Conservation (phyloP, 2,888 invertebrate genomes). For the Perizoma affinitatum region DNA sequence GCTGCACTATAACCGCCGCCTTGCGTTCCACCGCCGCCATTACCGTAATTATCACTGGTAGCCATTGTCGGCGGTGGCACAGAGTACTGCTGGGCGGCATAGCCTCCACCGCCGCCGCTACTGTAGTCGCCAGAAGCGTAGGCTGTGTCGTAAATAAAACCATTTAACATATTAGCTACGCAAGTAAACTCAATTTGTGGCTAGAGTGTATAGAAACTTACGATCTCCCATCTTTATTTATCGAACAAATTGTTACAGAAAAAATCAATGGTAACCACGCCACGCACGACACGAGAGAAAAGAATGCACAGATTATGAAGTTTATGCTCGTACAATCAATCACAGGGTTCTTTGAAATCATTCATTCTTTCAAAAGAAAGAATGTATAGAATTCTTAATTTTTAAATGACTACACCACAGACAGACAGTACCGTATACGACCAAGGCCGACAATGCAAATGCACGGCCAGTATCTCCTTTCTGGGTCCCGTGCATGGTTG, state of each 20-base stretch:
- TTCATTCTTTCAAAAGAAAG: too few relatives aligned
- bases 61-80: constrained; percentile 74
- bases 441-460: too few relatives aligned
- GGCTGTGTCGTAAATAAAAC: constrained; percentile 42
- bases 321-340: too few relatives aligned
- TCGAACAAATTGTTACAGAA: background rate
- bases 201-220: constrained; percentile 40
- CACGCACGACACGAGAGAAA: constrained; percentile 31
- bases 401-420: too few relatives aligned
- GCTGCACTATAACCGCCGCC: constrained; percentile 58
- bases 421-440: too few relatives aligned
- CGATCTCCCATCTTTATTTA: constrained; percentile 51
- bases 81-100: constrained; percentile 75
- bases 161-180: background rate
- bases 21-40: constrained; percentile 49
- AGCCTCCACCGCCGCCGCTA: constrained; percentile 64
- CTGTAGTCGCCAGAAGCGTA: constrained; percentile 72
- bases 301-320: constrained; percentile 1
- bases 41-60: constrained; percentile 69
- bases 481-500: too few relatives aligned
- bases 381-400: too few relatives aligned
- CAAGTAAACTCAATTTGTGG: too few relatives aligned
- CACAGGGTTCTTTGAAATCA: too few relatives aligned
- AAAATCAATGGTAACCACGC: constrained; percentile 34
- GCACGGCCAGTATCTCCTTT: too few relatives aligned